A percentile compares a stretch with the other conserved stretches of the same genome.
These are phyloP conservation scores for Columba livia DNA, from an alignment of 2,113 vertebrate genomes.

Conservation along the genomic window DNA sequence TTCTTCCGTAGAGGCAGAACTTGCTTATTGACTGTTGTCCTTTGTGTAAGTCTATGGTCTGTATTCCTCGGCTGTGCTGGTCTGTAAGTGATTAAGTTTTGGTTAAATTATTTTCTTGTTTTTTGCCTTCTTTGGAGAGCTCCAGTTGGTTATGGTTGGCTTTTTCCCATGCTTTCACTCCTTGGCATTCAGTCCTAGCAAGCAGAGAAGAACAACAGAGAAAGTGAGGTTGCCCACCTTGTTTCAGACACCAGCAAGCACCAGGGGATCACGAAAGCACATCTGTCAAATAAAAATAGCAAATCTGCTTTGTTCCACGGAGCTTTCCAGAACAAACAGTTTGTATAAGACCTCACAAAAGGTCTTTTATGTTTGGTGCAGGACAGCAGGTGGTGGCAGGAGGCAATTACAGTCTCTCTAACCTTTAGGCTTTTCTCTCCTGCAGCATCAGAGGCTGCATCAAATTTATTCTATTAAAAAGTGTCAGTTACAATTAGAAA, in stretches of 20 bases:
- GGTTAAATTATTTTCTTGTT: neutral
- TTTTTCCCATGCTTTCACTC: fast-evolving
- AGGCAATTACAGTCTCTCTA: neutral
- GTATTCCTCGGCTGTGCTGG: neutral
- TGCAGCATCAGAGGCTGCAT: neutral
- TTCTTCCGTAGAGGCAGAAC: neutral
- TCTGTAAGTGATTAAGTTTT: neutral
- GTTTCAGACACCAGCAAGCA: neutral
- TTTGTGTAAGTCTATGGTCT: neutral
- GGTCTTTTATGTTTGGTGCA: neutral
- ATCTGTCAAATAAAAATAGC: neutral
- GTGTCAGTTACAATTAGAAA: neutral
- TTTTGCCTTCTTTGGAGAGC: neutral
- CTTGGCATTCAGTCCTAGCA: neutral
- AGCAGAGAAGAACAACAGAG: neutral
- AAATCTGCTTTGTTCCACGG: neutral
- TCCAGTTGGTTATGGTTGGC: neutral
- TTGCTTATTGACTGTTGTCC: neutral
- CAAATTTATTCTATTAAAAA: neutral
- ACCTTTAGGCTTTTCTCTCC: neutral
- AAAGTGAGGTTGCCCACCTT: neutral
- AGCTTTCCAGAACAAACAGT: neutral
- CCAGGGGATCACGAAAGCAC: neutral
- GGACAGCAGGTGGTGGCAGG: constrained; percentile 38
- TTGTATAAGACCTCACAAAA: constrained; percentile 21